Percentiles rank a stretch among this genome's conserved stretches.
Conservation (phyloP, 2,797 vertebrate genomes). For the Vespertilio murinus region DNA sequence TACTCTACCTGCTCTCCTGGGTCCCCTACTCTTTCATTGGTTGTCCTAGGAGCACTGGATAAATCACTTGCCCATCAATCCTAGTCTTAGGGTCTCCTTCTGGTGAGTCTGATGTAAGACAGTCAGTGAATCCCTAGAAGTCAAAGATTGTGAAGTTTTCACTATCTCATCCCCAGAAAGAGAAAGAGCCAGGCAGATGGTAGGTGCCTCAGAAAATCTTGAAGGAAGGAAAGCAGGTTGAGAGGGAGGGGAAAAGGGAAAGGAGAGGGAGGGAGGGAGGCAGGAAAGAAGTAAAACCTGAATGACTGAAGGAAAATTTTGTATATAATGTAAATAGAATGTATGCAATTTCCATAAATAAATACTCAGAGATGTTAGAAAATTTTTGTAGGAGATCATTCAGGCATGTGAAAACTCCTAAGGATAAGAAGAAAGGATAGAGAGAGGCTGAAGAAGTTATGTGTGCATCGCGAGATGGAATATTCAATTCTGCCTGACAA, state of each 20-base stretch:
- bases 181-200: neutral
- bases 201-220: neutral
- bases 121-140: neutral
- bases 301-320: neutral
- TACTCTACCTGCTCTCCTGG: neutral
- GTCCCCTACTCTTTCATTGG: neutral
- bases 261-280: neutral
- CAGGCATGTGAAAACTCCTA: neutral
- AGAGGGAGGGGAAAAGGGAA: neutral
- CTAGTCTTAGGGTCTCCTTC: neutral
- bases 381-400: neutral
- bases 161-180: neutral
- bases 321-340: neutral
- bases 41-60: neutral
- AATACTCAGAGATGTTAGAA: neutral
- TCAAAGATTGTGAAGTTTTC: neutral
- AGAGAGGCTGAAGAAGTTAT: neutral
- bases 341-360: neutral
- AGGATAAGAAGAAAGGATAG: neutral
- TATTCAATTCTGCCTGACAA: too few relatives aligned
- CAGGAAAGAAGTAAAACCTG: neutral
- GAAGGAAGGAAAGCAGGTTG: neutral
- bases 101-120: neutral
- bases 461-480: neutral
- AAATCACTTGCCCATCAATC: neutral